A percentile compares a stretch with the other conserved stretches of the same genome.
phyloP scores from a whole-genome alignment of 2,888 invertebrate species.

The Aelia acuminata region DNA sequence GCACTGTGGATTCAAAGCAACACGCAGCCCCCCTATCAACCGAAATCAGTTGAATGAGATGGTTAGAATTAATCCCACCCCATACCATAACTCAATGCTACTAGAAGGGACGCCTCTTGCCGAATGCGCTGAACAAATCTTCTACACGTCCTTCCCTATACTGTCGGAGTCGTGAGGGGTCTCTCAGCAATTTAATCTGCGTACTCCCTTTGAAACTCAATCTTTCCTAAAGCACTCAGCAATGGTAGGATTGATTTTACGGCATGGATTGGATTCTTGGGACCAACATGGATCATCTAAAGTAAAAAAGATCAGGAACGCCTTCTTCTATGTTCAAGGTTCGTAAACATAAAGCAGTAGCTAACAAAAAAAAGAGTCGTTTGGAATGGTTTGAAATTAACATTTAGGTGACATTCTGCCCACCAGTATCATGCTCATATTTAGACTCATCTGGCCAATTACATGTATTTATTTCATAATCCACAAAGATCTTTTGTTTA shows the following conservation, averaged over 20 bases:
- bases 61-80: not conserved
- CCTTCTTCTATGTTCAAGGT: no score
- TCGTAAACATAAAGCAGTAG: no score
- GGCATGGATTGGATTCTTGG: not conserved
- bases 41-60: not conserved
- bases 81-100: not conserved
- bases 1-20: not conserved
- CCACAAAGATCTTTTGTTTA: not conserved
- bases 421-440: no score
- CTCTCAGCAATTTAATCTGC: not conserved
- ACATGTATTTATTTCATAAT: no score
- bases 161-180: not conserved
- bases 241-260: not conserved
- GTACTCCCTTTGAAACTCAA: not conserved
- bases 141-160: not conserved
- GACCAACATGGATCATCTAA: not conserved
- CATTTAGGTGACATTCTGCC: no score
- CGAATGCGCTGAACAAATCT: not conserved
- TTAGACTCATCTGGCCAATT: no score
- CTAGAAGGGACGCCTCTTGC: not conserved
- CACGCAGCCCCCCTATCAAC: not conserved
- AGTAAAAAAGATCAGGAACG: not conserved
- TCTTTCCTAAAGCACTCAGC: not conserved
- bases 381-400: no score
- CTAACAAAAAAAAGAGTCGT: no score